A percentile compares a stretch with the other conserved stretches of the same genome.
Conservation (phyloP, 35 echinoderm and acorn worm species). For the Hemicentrotus pulcherrimus region DNA sequence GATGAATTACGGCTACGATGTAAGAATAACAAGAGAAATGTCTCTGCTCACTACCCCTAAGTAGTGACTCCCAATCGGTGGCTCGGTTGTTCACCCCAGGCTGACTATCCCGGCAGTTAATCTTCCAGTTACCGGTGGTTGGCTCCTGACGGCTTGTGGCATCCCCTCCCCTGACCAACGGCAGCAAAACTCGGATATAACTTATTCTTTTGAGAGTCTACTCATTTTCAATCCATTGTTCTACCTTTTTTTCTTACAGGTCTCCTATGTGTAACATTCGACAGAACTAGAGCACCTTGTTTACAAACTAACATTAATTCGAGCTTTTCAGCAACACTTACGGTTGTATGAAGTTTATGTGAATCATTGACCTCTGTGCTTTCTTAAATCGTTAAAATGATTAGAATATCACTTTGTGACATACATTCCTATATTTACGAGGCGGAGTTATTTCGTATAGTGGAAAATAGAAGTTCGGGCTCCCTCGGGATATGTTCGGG, state of each 20-base stretch:
- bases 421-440: constrained; percentile 26
- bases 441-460: background rate
- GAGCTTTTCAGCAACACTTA: background rate
- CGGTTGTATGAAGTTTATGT: background rate
- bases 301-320: background rate
- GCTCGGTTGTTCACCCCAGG: constrained; percentile 44
- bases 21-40: background rate
- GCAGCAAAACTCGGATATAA: constrained; percentile 38
- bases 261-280: background rate
- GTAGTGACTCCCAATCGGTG: background rate
- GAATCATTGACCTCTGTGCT: constrained; percentile 21
- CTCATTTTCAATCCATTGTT: background rate
- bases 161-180: constrained; percentile 28
- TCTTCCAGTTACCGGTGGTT: constrained; percentile 53
- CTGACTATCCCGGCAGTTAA: constrained; percentile 40
- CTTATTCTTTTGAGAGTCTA: background rate
- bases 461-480: constrained; percentile 42
- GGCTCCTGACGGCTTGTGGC: constrained; percentile 10
- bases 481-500: constrained; percentile 43
- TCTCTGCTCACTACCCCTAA: background rate
- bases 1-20: constrained; percentile 43
- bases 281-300: background rate
- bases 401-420: constrained; percentile 36
- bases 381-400: constrained; percentile 29
- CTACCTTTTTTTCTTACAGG: background rate